Evolutionary conservation across 2,113 vertebrate species (phyloP).

Genomic region (Ophthalmolycus amberensis): DNA sequence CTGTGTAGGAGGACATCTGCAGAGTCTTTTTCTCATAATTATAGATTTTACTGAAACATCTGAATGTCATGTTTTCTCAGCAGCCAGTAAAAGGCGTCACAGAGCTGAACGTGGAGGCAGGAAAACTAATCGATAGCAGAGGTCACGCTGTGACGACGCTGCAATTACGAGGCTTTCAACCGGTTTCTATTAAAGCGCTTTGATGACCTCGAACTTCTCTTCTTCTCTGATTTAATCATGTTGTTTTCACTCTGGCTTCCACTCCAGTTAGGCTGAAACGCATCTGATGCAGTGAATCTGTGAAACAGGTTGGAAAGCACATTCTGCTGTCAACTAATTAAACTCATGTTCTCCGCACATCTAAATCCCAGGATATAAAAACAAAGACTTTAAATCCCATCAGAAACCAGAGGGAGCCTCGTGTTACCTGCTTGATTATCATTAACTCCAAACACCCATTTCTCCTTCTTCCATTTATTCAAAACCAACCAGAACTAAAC

Average conservation of each 20-base stretch:
- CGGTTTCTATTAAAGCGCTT: background rate
- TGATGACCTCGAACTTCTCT: background rate
- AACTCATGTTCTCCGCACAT: background rate
- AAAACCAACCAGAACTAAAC: background rate
- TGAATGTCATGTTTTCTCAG: background rate
- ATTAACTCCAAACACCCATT: background rate
- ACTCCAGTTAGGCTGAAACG: conserved; percentile 4
- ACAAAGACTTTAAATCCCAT: background rate
- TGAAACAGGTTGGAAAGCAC: conserved; percentile 23
- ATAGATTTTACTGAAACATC: conserved; percentile 15
- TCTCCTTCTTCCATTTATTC: background rate
- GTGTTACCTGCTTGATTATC: background rate
- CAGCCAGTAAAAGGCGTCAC: background rate
- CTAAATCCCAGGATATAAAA: background rate
- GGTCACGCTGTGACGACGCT: background rate
- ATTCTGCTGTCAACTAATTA: background rate
- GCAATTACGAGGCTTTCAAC: background rate
- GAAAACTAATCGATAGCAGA: background rate
- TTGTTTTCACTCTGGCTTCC: background rate
- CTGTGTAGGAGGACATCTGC: conserved; percentile 42
- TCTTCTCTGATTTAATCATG: background rate
- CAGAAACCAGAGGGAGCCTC: background rate
- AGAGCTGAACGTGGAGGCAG: background rate
- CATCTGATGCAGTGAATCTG: background rate
- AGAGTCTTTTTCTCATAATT: conserved; percentile 1